A percentile compares a stretch with the other conserved stretches of the same genome.
Evolutionary conservation across 2,888 invertebrate genomes (phyloP).

Genomic region (Stramonita haemastoma): DNA sequence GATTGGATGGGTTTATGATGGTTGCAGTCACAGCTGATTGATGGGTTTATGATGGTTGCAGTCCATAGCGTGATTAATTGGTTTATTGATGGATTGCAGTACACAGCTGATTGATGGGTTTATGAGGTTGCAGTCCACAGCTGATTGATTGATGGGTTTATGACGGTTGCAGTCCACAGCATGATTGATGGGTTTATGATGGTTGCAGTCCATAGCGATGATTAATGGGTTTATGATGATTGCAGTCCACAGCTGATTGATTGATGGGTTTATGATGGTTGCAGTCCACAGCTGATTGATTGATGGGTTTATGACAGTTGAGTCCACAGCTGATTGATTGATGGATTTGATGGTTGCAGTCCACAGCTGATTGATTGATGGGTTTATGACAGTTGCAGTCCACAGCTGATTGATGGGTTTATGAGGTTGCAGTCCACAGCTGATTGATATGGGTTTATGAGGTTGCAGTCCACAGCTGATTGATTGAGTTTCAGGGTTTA

Average conservation of each 20-base stretch:
- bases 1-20: background rate
- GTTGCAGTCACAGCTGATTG: background rate
- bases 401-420: background rate
- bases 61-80: background rate
- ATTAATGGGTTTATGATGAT: background rate
- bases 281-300: slow-evolving; percentile 84
- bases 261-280: too few species aligned
- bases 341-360: too few species aligned
- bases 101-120: slow-evolving; percentile 85
- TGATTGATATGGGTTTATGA: background rate
- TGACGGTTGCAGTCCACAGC: background rate
- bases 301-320: too few species aligned
- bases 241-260: background rate
- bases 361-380: background rate
- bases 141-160: background rate
- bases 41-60: background rate
- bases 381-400: background rate
- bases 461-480: background rate
- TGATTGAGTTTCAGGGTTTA: too few species aligned
- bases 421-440: background rate
- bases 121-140: too few species aligned
- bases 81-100: slow-evolving; percentile 74
- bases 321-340: too few species aligned
- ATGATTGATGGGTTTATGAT: background rate
- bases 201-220: background rate